phyloP scores from a whole-genome alignment of 2,888 invertebrate species.

The Uloborus plumipes region DNA sequence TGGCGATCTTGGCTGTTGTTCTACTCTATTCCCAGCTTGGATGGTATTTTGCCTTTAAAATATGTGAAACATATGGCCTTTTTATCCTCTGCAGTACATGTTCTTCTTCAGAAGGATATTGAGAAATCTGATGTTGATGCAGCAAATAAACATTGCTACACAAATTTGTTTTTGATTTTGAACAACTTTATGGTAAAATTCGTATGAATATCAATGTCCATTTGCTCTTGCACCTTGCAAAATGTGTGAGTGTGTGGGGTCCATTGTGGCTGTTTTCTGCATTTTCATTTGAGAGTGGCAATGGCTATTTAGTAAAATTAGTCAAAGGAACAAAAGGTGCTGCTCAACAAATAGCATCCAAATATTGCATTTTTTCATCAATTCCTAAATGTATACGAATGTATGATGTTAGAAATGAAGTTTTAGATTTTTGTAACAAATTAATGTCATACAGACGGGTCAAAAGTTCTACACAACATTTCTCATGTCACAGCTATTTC shows the following conservation, averaged over 20 bases:
- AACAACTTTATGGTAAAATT: neutral
- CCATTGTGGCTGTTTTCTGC: slow-evolving; percentile 1
- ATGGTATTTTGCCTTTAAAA: slow-evolving; percentile 3
- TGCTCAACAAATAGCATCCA: neutral
- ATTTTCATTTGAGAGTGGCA: neutral
- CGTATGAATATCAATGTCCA: slow-evolving; percentile 1
- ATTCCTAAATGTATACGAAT: neutral
- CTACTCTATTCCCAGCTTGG: neutral
- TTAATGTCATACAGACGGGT: neutral
- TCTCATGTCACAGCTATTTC: no score
- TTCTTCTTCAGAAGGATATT: neutral
- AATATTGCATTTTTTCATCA: neutral
- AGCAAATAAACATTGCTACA: slow-evolving; percentile 2
- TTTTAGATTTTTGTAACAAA: neutral
- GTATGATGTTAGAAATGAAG: neutral
- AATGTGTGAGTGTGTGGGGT: neutral
- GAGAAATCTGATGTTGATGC: neutral
- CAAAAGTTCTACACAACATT: no score
- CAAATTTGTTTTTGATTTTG: neutral
- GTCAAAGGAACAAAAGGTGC: no score
- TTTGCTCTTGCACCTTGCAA: no score
- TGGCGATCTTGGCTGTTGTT: slow-evolving; percentile 19
- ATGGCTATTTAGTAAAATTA: neutral
- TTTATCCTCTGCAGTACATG: neutral
- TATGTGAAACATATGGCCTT: slow-evolving; percentile 4